phyloP scores from a whole-genome alignment of 2,888 invertebrate genomes.

The Perithous albicinctus region DNA sequence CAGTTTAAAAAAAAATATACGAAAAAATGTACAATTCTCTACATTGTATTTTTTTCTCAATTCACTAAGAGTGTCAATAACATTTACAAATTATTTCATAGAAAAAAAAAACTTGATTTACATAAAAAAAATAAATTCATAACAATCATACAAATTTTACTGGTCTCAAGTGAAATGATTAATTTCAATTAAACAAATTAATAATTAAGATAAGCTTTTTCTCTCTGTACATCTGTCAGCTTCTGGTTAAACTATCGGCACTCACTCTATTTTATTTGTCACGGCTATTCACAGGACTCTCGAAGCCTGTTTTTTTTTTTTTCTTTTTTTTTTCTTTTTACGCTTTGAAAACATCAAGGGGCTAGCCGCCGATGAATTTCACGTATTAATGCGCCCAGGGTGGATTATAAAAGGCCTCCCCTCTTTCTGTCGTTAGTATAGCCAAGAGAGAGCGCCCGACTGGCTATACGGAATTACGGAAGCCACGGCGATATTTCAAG shows the following conservation, averaged over 20 bases:
- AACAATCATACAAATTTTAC: no score
- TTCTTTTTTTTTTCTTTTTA: conserved; percentile 1
- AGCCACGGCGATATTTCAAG: conserved; percentile 82
- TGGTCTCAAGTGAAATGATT: not conserved
- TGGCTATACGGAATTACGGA: conserved; percentile 79
- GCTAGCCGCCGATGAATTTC: conserved; percentile 66
- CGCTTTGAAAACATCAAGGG: conserved; percentile 58
- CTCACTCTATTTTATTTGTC: not conserved
- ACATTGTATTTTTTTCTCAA: no score
- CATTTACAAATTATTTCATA: no score
- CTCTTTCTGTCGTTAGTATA: not conserved
- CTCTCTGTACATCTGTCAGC: not conserved
- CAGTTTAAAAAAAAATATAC: no score
- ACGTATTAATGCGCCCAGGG: conserved; percentile 64
- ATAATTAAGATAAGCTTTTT: not conserved
- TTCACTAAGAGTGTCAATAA: no score
- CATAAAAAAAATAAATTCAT: not conserved
- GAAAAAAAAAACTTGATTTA: no score
- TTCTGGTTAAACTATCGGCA: not conserved
- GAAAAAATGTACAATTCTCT: no score
- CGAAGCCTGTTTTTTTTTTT: conserved; percentile 18
- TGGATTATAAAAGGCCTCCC: conserved; percentile 56
- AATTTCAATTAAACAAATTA: not conserved
- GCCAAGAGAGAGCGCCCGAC: conserved; percentile 13
- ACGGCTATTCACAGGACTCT: conserved; percentile 7